Percentiles rank a stretch among this genome's conserved stretches.
Evolutionary conservation across 2,888 invertebrate species (phyloP).

Genomic region (Drepana falcataria): DNA sequence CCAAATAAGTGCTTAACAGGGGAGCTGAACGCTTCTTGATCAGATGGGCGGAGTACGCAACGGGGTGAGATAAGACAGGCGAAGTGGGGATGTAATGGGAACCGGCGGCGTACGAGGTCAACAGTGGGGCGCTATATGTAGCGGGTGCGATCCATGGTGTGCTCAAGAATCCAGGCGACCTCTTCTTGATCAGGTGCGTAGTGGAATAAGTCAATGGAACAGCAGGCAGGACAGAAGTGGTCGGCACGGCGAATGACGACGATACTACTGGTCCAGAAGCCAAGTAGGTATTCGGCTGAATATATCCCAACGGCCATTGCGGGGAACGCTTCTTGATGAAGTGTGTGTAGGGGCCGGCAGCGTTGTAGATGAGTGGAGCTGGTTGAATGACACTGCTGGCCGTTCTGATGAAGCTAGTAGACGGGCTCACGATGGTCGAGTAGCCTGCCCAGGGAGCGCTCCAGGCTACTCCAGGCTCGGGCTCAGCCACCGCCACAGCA

Average conservation of each 20-base stretch:
- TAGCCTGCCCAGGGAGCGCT: slow-evolving; percentile 27
- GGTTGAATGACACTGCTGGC: slow-evolving; percentile 68
- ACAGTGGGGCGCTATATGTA: slow-evolving; percentile 30
- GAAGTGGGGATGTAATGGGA: slow-evolving; percentile 12
- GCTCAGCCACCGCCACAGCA: slow-evolving; percentile 74
- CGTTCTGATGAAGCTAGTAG: slow-evolving; percentile 50
- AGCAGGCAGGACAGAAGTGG: slow-evolving; percentile 19
- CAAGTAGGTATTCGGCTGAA: slow-evolving; percentile 23
- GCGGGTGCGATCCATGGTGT: slow-evolving; percentile 11
- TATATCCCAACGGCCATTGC: slow-evolving; percentile 15
- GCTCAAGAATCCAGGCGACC: slow-evolving; percentile 27
- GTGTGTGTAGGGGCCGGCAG: slow-evolving; percentile 42
- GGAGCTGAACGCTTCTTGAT: slow-evolving; percentile 53
- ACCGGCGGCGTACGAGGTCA: slow-evolving; percentile 38
- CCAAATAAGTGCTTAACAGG: slow-evolving; percentile 29
- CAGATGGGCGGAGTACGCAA: slow-evolving; percentile 33
- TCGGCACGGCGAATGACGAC: slow-evolving; percentile 13
- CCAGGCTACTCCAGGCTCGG: slow-evolving; percentile 34
- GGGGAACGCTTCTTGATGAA: slow-evolving; percentile 46
- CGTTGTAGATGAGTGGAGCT: slow-evolving; percentile 46
- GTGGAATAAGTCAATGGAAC: slow-evolving; percentile 30
- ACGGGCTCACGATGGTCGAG: slow-evolving; percentile 42
- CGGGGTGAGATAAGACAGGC: slow-evolving; percentile 29
- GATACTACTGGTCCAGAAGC: slow-evolving; percentile 11
- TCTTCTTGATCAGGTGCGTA: slow-evolving; percentile 51